Evolutionary conservation across 2,797 vertebrate genomes (phyloP).

Genomic region (Acanthornis magna): DNA sequence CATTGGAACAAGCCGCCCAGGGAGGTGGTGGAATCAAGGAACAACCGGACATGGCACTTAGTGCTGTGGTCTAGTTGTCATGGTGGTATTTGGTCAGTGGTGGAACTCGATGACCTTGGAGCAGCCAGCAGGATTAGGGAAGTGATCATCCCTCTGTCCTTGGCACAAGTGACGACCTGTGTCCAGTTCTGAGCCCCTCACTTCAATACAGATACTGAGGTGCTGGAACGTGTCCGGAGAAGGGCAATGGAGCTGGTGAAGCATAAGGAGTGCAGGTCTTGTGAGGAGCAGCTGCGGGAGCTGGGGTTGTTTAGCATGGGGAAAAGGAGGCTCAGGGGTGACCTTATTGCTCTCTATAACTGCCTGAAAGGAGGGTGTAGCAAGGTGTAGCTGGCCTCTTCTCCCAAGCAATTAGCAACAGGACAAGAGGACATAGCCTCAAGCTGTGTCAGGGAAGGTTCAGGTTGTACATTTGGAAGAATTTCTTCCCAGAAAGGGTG

Average conservation of each 20-base stretch:
- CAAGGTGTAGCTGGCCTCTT: neutral
- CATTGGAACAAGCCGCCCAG: neutral
- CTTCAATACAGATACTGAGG: neutral
- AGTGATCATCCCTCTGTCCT: neutral
- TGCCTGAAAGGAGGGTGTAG: neutral
- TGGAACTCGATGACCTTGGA: neutral
- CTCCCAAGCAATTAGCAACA: neutral
- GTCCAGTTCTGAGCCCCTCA: neutral
- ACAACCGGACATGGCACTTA: too few relatives aligned
- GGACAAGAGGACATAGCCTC: neutral
- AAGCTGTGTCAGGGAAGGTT: neutral
- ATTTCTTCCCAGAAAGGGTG: neutral
- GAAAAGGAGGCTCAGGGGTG: neutral
- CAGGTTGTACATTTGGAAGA: rapidly evolving
- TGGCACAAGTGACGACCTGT: neutral
- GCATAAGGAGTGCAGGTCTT: neutral
- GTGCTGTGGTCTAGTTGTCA: neutral
- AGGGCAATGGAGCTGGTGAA: neutral
- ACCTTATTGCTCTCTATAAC: neutral
- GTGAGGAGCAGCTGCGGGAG: neutral
- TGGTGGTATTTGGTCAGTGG: neutral
- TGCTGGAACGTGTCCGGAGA: neutral
- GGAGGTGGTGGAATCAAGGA: neutral
- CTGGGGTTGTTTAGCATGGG: neutral
- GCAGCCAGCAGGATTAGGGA: neutral